Conservation (phyloP, 2,888 invertebrate genomes). For the Acanthococcus lagerstroemiae region DNA sequence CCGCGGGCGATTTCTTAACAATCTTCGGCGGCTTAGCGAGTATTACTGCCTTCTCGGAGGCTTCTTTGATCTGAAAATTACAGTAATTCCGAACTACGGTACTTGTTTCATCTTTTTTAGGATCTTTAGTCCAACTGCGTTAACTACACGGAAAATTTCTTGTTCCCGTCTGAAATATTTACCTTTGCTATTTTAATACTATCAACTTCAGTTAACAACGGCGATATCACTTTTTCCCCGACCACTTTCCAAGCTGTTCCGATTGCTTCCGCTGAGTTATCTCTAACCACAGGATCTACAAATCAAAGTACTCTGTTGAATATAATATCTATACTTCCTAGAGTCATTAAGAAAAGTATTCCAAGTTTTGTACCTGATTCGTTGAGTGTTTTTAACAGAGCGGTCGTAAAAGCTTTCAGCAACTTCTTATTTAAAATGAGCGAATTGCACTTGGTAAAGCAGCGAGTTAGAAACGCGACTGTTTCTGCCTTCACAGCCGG, state of each 20-base stretch:
- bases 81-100: slow-evolving; percentile 11
- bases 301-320: no score
- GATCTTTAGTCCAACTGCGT: no score
- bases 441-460: slow-evolving; percentile 71
- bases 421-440: slow-evolving; percentile 78
- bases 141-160: no score
- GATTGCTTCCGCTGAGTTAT: slow-evolving; percentile 83
- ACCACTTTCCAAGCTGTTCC: slow-evolving; percentile 90
- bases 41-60: slow-evolving; percentile 83
- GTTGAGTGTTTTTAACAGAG: slow-evolving; percentile 66
- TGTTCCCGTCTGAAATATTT: no score
- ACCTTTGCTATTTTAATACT: slow-evolving; percentile 80
- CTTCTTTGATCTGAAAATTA: slow-evolving; percentile 66
- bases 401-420: slow-evolving; percentile 67
- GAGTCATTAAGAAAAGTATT: no score
- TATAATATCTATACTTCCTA: no score
- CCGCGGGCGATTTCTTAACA: slow-evolving; percentile 44
- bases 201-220: slow-evolving; percentile 81
- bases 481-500: slow-evolving; percentile 82
- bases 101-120: no score
- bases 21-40: slow-evolving; percentile 56
- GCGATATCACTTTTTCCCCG: slow-evolving; percentile 78
- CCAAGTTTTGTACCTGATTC: slow-evolving; percentile 65
- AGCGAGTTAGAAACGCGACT: slow-evolving; percentile 70
- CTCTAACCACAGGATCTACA: slow-evolving; percentile 80